phyloP scores from a whole-genome alignment of 1,140 invertebrate genomes.

The Brachionus sp. region DNA sequence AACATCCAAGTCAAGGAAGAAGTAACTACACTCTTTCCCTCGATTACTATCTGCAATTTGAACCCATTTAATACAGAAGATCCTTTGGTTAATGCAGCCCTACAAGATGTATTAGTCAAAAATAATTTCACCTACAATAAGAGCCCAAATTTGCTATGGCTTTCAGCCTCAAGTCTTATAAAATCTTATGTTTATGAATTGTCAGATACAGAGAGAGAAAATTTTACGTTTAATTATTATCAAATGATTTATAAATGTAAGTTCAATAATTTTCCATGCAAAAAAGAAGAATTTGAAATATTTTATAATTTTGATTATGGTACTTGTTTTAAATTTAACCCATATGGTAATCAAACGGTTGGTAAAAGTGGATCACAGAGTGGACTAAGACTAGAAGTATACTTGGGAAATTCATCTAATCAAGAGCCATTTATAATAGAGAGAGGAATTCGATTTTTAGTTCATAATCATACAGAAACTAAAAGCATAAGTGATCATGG shows the following conservation, averaged over 20 bases:
- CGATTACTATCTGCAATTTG: conserved; percentile 11
- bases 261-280: not conserved
- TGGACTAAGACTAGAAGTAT: conserved; percentile 18
- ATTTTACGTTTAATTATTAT: not conserved
- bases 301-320: conserved; percentile 42
- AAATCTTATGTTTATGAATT: not conserved
- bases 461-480: conserved; percentile 16
- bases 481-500: not conserved
- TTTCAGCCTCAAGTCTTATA: not conserved
- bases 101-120: not conserved
- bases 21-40: not conserved
- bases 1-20: not conserved
- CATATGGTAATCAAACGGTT: not conserved
- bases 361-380: not conserved
- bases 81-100: not conserved
- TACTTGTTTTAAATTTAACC: conserved; percentile 25
- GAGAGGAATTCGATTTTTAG: not conserved
- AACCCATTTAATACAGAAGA: conserved; percentile 19
- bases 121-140: not conserved
- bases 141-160: not conserved
- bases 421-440: not conserved
- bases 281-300: not conserved
- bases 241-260: not conserved
- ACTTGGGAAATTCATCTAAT: not conserved
- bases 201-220: not conserved